Evolutionary conservation across 2,888 invertebrate genomes (phyloP), one percentile per base, ranked within the genome.

Genomic region (Elaeidobius kamerunicus): DNA sequence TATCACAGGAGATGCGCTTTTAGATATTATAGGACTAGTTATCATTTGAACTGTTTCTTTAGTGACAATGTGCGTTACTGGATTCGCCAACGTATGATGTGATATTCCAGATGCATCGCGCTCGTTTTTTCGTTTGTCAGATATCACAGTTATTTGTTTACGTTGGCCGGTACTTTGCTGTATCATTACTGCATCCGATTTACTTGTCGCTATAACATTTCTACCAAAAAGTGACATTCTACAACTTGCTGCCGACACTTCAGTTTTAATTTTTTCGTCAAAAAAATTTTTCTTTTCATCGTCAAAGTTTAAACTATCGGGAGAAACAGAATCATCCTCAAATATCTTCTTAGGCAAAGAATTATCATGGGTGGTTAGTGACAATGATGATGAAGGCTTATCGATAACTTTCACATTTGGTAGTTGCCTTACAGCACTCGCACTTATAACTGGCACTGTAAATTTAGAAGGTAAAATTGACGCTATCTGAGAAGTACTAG

Each of bases 261-360:
- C 67, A 6, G 44, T 56, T 61, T 67, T 67, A 2, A 23, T 34
- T 14, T 60, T 60, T 52, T 69, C 70, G 49, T 68, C 67, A 4
- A 64, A 61, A 9, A 63, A 63, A 55, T 68, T 68, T 58, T 69
- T 71, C 7, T 70, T 70, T 3, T 74, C 73, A 52, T 75, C 75
- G 23, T 74, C 73, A 55, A 70, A 72, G 51, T 71, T 70, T 1
- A 72, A 71, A 62, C 70, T 74, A 49, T 82, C 82, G 0, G 83
- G 82, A 0, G 83, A 82, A 1, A 80, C 78, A 0, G 78, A 81
- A 59, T 83, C 83, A 61, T 84, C 83, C 67, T 84, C 83, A 65
- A 84, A 83, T 63, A 83, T 83, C 66, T 83, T 83, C 5, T 81
- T 82, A 1, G 84, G 83, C 41, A 83, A 70, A 6, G 78, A 79